Conservation (phyloP, 2,113 vertebrate species). For the Lanius collurio region DNA sequence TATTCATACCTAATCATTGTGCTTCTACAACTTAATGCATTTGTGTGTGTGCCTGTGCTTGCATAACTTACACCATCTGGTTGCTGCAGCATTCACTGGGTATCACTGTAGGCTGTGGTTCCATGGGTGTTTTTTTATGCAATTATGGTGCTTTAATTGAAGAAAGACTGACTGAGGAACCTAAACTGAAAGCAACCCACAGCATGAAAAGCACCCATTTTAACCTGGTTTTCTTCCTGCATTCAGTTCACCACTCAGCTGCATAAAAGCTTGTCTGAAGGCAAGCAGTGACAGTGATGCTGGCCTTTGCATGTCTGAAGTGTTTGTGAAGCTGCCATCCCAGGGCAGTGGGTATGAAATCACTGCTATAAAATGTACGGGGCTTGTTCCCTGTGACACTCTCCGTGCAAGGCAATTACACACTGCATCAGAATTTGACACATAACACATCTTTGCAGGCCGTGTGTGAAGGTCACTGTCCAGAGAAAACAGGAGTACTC, state of each 20-base stretch:
- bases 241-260: background rate
- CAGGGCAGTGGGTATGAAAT: background rate
- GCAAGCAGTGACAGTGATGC: background rate
- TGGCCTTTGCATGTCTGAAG: background rate
- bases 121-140: background rate
- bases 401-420: background rate
- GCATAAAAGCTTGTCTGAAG: background rate
- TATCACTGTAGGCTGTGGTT: background rate
- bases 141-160: background rate
- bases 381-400: background rate
- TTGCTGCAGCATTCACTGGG: background rate
- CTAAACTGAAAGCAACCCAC: background rate
- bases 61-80: background rate
- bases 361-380: background rate
- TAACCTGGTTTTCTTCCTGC: background rate
- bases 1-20: background rate
- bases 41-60: background rate
- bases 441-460: background rate
- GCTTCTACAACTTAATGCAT: background rate
- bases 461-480: background rate
- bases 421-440: background rate
- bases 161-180: background rate
- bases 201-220: background rate
- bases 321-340: background rate
- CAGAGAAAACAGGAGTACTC: background rate